Percentiles rank a stretch among this genome's conserved stretches.
These are phyloP conservation scores for Solen grandis DNA, from an alignment of 1,140 invertebrate genomes.

Conservation along the genomic window DNA sequence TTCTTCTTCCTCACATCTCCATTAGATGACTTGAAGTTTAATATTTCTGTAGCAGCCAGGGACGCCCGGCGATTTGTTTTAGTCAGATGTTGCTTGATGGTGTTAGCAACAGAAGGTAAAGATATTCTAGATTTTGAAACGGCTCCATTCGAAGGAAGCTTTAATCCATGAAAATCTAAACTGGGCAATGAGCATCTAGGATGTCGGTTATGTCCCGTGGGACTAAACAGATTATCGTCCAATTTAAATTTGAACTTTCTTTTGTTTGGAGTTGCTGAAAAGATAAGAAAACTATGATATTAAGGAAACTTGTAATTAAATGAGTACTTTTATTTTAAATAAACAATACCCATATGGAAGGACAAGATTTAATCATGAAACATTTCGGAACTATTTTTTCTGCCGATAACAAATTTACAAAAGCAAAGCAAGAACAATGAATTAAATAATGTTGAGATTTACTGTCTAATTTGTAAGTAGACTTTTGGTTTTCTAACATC, in stretches of 20 bases:
- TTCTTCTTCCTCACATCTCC: conserved; percentile 20
- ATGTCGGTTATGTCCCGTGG: conserved; percentile 6
- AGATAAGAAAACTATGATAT: background rate
- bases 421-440: background rate
- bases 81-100: conserved; percentile 48
- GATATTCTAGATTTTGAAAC: conserved; percentile 16
- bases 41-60: conserved; percentile 33
- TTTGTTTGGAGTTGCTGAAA: conserved; percentile 45
- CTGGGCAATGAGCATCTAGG: conserved; percentile 38
- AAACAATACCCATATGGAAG: background rate
- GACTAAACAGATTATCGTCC: conserved; percentile 29
- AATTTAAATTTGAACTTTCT: conserved; percentile 51
- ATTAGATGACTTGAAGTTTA: conserved; percentile 10
- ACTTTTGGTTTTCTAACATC: too few species aligned
- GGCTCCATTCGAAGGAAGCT: conserved; percentile 14
- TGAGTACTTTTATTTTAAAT: background rate
- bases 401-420: background rate
- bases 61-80: conserved; percentile 16
- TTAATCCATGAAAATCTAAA: conserved; percentile 44
- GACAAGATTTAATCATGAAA: background rate
- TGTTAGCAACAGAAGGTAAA: conserved; percentile 26
- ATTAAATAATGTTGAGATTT: background rate
- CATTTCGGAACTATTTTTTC: background rate
- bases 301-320: too few species aligned
- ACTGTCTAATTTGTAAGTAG: too few species aligned